These are phyloP conservation scores for Actenoides hombroni DNA, from an alignment of 2,113 vertebrate genomes.

Conservation along the genomic window DNA sequence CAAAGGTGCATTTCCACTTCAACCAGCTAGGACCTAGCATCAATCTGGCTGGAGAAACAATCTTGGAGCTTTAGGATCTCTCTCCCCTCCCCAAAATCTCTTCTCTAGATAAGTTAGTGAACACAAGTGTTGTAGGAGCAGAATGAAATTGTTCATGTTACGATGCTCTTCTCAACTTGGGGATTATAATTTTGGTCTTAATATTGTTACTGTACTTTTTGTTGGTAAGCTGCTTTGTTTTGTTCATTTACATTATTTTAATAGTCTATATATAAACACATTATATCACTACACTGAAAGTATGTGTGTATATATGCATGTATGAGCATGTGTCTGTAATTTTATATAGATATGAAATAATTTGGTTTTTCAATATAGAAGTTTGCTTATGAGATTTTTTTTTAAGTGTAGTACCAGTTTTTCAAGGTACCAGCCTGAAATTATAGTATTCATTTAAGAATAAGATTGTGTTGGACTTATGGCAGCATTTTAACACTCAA, in stretches of 20 bases:
- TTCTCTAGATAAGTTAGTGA: not conserved
- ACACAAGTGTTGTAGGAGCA: not conserved
- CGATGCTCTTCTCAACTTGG: not conserved
- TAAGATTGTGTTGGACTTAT: not conserved
- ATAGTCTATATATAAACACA: not conserved
- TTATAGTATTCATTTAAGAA: not conserved
- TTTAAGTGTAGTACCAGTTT: not conserved
- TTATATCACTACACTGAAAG: not conserved
- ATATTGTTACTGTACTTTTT: not conserved
- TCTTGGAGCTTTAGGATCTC: not conserved
- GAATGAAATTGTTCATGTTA: not conserved
- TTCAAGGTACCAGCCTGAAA: not conserved
- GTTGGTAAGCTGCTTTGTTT: not conserved
- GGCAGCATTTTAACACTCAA: not conserved
- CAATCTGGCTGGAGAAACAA: not conserved
- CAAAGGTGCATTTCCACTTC: not conserved
- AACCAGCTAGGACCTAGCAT: not conserved
- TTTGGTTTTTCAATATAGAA: not conserved
- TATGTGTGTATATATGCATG: not conserved
- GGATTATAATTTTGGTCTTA: not conserved
- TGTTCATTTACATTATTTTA: not conserved
- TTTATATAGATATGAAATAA: not conserved
- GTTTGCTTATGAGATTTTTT: not conserved
- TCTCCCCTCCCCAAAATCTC: not conserved
- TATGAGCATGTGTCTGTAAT: not conserved